Conservation (phyloP, 2,113 vertebrate species). For the Macquaria australasica region DNA sequence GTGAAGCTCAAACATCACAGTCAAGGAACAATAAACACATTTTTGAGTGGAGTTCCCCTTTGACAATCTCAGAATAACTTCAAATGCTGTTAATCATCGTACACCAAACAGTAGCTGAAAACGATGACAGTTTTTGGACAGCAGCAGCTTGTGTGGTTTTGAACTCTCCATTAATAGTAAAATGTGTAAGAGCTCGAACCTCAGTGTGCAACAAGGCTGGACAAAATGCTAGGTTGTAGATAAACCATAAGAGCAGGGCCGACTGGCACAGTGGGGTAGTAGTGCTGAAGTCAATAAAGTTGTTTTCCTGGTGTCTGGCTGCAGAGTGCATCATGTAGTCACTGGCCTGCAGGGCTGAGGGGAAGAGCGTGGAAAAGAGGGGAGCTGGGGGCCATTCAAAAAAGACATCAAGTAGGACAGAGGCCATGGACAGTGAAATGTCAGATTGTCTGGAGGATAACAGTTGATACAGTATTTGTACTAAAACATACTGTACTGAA, state of each 20-base stretch:
- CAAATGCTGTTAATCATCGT: neutral
- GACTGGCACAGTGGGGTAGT: constrained; percentile 14
- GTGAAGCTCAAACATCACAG: neutral
- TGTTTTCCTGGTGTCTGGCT: constrained; percentile 52
- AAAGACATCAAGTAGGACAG: constrained; percentile 28
- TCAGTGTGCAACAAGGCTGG: constrained; percentile 19
- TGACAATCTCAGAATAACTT: neutral
- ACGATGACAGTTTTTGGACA: neutral
- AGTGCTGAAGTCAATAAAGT: constrained; percentile 44
- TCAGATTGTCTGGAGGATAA: neutral
- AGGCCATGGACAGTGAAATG: neutral
- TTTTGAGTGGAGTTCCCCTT: neutral
- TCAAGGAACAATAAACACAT: neutral
- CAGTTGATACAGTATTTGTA: neutral
- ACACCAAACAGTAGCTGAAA: neutral
- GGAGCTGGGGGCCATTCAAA: constrained; percentile 32
- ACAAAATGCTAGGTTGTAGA: constrained; percentile 59
- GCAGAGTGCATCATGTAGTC: constrained; percentile 15
- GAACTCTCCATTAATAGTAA: constrained; percentile 42
- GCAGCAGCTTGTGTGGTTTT: constrained; percentile 9
- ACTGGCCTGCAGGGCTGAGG: constrained; percentile 2
- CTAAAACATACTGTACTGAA: neutral
- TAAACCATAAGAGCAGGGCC: constrained; percentile 45
- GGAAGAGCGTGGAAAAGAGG: constrained; percentile 9
- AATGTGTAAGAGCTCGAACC: constrained; percentile 22